Percentiles rank a stretch among this genome's conserved stretches.
Conservation (phyloP, 2,113 vertebrate species). For the Gracilinanus agilis region DNA sequence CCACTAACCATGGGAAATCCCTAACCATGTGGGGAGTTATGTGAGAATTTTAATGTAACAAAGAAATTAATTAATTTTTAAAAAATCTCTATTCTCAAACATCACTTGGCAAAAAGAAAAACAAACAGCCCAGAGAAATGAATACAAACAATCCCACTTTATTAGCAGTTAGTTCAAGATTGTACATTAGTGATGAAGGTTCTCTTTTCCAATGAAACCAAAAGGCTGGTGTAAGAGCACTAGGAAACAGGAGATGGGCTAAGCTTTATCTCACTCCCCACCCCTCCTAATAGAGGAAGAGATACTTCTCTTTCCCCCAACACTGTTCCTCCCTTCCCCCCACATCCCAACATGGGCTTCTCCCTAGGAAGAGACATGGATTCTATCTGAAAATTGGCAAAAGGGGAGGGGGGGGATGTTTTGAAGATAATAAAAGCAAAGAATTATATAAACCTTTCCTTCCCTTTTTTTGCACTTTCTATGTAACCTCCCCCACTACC, state of each 20-base stretch:
- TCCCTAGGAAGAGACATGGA: slow-evolving; percentile 75
- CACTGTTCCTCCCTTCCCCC: slow-evolving; percentile 61
- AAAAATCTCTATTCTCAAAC: neutral
- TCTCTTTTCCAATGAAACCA: slow-evolving; percentile 69
- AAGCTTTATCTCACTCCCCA: neutral
- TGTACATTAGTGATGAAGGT: slow-evolving; percentile 74
- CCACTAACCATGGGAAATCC: neutral
- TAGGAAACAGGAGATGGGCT: slow-evolving; percentile 52
- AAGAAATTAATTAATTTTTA: too few relatives aligned
- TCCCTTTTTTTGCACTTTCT: neutral
- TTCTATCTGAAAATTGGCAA: slow-evolving; percentile 75
- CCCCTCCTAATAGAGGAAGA: slow-evolving; percentile 37
- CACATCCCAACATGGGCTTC: slow-evolving; percentile 55
- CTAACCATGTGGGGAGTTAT: neutral
- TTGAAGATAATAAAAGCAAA: slow-evolving; percentile 48
- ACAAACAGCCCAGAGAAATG: slow-evolving; percentile 58
- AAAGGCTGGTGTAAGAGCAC: slow-evolving; percentile 73
- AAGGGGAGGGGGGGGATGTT: slow-evolving; percentile 62
- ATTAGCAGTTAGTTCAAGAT: slow-evolving; percentile 86
- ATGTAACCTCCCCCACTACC: neutral
- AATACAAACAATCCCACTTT: slow-evolving; percentile 86
- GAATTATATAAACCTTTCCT: slow-evolving; percentile 49
- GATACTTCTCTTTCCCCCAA: slow-evolving; percentile 58
- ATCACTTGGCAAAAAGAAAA: slow-evolving; percentile 1
- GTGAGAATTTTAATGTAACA: too few relatives aligned